Evolutionary conservation across 2,797 vertebrate species (phyloP).

Genomic region (Melanotaenia boesemani): DNA sequence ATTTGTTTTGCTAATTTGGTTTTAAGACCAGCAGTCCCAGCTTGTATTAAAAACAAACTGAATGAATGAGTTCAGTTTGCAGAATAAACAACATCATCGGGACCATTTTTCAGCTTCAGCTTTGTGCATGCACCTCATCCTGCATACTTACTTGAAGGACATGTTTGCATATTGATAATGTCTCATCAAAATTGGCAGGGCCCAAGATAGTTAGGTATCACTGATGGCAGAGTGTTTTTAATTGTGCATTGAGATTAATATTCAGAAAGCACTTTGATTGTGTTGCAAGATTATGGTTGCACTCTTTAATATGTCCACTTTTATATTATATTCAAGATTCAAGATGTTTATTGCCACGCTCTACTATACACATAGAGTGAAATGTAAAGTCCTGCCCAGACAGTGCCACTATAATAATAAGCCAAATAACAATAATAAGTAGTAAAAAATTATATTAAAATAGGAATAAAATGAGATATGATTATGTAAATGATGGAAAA

Average conservation of each 20-base stretch:
- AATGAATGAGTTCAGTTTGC: slow-evolving; percentile 54
- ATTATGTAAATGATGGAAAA: too few relatives aligned
- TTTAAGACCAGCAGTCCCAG: slow-evolving; percentile 79
- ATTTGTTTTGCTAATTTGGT: slow-evolving; percentile 88
- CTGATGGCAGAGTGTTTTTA: slow-evolving; percentile 47
- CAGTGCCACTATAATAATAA: too few relatives aligned
- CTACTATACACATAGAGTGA: too few relatives aligned
- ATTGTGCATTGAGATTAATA: slow-evolving; percentile 37
- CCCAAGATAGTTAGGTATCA: slow-evolving; percentile 17
- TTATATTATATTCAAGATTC: neutral
- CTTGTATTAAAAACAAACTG: slow-evolving; percentile 66
- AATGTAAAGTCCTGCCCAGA: too few relatives aligned
- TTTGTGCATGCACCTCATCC: slow-evolving; percentile 41
- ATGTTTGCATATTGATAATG: slow-evolving; percentile 54
- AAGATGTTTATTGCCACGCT: too few relatives aligned
- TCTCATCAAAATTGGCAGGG: slow-evolving; percentile 45
- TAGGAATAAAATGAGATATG: too few relatives aligned
- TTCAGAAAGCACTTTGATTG: slow-evolving; percentile 31
- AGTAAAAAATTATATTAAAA: too few relatives aligned
- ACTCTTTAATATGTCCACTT: slow-evolving; percentile 27
- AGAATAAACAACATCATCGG: slow-evolving; percentile 60
- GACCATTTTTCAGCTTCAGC: slow-evolving; percentile 37
- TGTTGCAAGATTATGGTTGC: slow-evolving; percentile 8
- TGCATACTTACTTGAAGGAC: slow-evolving; percentile 34
- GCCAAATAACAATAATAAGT: too few relatives aligned